Conservation (phyloP, 2,113 vertebrate species). For the Caranx melampygus region DNA sequence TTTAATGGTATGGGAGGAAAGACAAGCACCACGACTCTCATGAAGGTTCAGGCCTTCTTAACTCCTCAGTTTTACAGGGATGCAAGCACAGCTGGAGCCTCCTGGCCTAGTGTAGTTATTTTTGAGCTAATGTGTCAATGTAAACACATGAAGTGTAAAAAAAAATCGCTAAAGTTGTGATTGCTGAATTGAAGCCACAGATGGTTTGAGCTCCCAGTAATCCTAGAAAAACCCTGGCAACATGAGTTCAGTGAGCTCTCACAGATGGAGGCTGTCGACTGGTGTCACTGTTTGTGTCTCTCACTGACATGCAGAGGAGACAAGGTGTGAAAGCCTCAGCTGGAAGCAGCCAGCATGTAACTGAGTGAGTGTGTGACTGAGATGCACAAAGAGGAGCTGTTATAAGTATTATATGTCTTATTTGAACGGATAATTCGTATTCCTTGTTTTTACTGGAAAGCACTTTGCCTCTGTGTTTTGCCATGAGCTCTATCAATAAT, state of each 20-base stretch:
- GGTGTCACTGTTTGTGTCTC: conserved; percentile 16
- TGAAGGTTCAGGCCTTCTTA: too few relatives aligned
- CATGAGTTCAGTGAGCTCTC: neutral
- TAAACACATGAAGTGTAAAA: too few relatives aligned
- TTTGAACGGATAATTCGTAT: neutral
- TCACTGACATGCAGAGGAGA: neutral
- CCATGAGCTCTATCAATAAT: too few relatives aligned
- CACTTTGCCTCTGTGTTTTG: neutral
- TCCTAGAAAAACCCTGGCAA: neutral
- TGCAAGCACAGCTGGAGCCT: too few relatives aligned
- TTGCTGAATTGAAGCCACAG: neutral
- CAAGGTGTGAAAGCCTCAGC: conserved; percentile 23
- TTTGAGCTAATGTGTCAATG: too few relatives aligned
- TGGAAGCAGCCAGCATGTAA: neutral
- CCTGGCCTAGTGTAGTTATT: too few relatives aligned
- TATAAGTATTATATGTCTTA: neutral
- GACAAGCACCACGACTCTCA: too few relatives aligned
- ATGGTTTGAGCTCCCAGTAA: too few relatives aligned
- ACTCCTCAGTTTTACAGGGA: too few relatives aligned
- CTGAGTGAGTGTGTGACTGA: neutral
- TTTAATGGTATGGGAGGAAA: conserved; percentile 85
- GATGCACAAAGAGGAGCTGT: neutral
- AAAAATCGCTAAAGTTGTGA: too few relatives aligned
- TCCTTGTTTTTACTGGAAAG: neutral
- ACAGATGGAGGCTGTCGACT: conserved; percentile 33